Conservation (phyloP, 92 coral and sea anemone species). For the Chrysogorgia sp. region DNA sequence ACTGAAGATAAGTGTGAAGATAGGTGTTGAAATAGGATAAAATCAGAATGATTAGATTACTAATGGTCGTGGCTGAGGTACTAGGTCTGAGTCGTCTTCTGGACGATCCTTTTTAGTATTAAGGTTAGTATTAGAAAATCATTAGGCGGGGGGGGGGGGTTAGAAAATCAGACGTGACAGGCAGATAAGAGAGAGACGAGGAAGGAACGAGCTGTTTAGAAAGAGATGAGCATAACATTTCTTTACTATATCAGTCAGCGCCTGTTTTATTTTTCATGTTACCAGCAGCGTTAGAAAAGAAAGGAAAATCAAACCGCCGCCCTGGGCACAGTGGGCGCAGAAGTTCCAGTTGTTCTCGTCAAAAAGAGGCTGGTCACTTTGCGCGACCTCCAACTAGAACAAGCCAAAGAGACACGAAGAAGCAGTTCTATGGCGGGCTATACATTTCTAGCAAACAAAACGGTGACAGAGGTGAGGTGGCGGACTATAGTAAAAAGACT, state of each 20-base stretch:
- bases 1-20: not conserved
- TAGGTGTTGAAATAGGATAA: not conserved
- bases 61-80: not conserved
- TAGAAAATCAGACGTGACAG: not conserved
- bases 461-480: not conserved
- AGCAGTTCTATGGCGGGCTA: not conserved
- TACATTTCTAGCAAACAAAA: not conserved
- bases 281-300: not conserved
- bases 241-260: too few species aligned
- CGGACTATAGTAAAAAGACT: not conserved
- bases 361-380: not conserved
- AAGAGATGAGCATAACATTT: not conserved
- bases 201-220: not conserved
- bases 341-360: not conserved
- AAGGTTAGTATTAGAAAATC: too few species aligned
- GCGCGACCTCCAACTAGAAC: not conserved
- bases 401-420: not conserved
- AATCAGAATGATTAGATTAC: not conserved
- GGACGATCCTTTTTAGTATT: too few species aligned
- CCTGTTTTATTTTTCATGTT: not conserved
- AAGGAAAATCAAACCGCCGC: not conserved
- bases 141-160: too few species aligned
- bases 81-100: not conserved
- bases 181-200: not conserved
- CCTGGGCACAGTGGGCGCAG: not conserved